Base-by-base conservation (phyloP, 2,888 invertebrate species). In the Sclerodermus sp. region DNA sequence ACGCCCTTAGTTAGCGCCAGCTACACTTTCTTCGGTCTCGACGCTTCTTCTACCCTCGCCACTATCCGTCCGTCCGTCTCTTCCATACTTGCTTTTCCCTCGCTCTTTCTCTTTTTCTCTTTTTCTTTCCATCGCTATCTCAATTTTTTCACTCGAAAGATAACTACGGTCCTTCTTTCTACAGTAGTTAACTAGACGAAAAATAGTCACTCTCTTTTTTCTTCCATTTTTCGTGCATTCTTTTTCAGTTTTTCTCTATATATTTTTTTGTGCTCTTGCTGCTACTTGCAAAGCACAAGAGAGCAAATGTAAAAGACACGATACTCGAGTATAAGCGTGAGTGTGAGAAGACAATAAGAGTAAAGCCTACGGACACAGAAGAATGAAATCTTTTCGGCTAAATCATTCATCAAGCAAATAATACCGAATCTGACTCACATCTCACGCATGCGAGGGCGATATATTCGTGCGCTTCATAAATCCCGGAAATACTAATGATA, bases 1-100 rank as follows among this genome's bases (percentile, higher is more conserved):
- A 76, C 76, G 76, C 76, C 76, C 76, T 73, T 75, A 76, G 76
- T 76, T 76, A 76, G 71, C 76, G 70, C 73, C 69, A 60, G 62
- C 67, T 67, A 68, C 70, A 65, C 65, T 72, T 70, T 69, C 69
- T 66, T 69, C 64, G 51, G 48, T 56, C 59, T 61, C 55, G 50
- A 58, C 52, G 61, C 56, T 55, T 52, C 54, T 49, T 62, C 53
- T 57, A 45, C 43, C 54, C 47, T 42, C 44, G 45, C 53, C 47
- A 23, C 23, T 23, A 23, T 8, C 3, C 23, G 8, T 8, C 8
- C 23, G 8, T 53, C 48, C 47, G 42, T 48, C 47, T 55, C 49
- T 49, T 48, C 51, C 51, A 42, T 52, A 38, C 50, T 39, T 49
- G 48, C 57, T 58, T 45, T 48, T 49, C 55, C 40, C 44, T 42